Evolutionary conservation across 2,113 vertebrate species (phyloP), one percentile per base, ranked within the genome.

Genomic region (Upupa epops): DNA sequence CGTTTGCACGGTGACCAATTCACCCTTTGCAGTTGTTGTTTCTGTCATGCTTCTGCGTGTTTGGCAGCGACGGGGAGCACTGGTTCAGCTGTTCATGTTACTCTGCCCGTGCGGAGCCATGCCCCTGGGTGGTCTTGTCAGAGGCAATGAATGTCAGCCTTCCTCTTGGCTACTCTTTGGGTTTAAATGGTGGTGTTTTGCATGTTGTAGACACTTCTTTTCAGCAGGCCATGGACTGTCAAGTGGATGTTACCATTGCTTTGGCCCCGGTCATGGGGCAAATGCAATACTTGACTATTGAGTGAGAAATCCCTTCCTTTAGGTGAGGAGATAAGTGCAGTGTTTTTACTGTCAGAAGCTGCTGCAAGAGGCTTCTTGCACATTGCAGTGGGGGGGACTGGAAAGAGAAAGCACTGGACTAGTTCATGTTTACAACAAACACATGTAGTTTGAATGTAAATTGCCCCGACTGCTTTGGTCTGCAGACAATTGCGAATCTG

Each of bases 41-140:
- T 61, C 34, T 91, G 69, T 60, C 88, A 49, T 45, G 31, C 37
- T 81, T 69, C 29, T 29, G 88, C 34, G 5, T 85, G 88, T 91
- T 85, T 86, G 73, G 82, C 87, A 83, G 71, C 70, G 93, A 63
- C 88, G 66, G 88, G 84, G 87, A 93, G 78, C 84, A 37, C 58
- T 49, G 3, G 40, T 92, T 87, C 93, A 93, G 92, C 87, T 92
- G 89, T 92, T 84, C 91, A 84, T 87, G 91, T 92, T 95, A 92
- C 93, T 96, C 84, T 93, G 91, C 86, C 81, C 1, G 31, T 54
- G 89, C 92, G 78, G 93, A 95, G 91, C 94, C 37, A 22, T 94
- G 95, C 93, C 93, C 93, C 94, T 95, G 95, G 94, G 93, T 96
- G 95, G 95, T 91, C 95, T 92, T 96, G 95, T 95, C 94, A 90